phyloP scores from a whole-genome alignment of 2,113 vertebrate genomes.

The Motacilla alba region DNA sequence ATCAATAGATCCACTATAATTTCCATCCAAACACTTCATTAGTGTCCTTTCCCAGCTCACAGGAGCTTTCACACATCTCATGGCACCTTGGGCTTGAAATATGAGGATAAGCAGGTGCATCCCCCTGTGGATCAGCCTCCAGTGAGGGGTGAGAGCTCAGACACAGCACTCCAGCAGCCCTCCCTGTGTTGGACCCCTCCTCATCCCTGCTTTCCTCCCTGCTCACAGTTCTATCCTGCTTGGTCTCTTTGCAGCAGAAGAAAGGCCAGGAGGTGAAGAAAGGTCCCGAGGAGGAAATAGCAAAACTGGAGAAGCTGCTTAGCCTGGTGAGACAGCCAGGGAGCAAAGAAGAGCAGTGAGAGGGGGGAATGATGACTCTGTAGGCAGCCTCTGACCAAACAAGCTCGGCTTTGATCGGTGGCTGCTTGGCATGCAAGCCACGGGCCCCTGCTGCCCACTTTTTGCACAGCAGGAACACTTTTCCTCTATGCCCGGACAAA shows the following conservation, averaged over 20 bases:
- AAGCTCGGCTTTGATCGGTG: neutral
- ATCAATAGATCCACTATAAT: neutral
- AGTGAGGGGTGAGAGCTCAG: neutral
- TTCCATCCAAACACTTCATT: neutral
- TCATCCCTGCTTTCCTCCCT: neutral
- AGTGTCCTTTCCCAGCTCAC: neutral
- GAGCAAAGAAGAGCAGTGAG: neutral
- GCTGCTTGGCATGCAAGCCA: constrained; percentile 11
- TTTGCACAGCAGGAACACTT: neutral
- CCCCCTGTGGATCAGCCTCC: neutral
- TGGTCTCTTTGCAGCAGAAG: constrained; percentile 75
- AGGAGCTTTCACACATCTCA: neutral
- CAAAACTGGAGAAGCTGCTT: constrained; percentile 92
- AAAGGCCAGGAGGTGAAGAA: constrained; percentile 85
- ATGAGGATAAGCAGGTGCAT: neutral
- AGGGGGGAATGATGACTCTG: neutral
- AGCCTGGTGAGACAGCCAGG: constrained; percentile 77
- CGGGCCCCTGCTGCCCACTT: neutral
- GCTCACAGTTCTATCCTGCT: neutral
- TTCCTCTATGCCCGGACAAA: neutral
- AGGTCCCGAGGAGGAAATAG: constrained; percentile 83
- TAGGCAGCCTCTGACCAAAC: neutral
- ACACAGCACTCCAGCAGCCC: neutral
- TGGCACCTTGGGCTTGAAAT: neutral
- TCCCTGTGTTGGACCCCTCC: neutral